Base-by-base conservation (phyloP, 2,888 invertebrate genomes). In the Autographa pulchrina region DNA sequence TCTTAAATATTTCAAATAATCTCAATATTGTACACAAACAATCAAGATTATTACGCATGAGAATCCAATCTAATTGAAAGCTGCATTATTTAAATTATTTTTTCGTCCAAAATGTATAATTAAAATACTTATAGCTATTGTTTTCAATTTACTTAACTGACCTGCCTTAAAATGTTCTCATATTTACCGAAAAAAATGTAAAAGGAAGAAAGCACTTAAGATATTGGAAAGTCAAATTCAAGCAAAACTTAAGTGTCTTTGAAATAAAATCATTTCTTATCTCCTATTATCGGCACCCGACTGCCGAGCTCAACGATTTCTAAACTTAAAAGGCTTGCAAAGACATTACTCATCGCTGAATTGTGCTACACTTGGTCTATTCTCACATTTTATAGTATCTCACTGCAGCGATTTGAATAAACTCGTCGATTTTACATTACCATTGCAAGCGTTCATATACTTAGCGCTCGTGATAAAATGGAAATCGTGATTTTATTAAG, bases 241-340 rank as follows among this genome's bases (percentile, higher is more conserved):
- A 48, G n/a, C 14, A 48, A 48, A 48, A 48, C 48, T n/a, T 48
- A 48, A 48, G n/a, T 48, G n/a, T n/a, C 48, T n/a, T 43, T 48
- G n/a, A n/a, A 48, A 48, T 48, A 48, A 48, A 48, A 48, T 48
- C 48, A 48, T 48, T 48, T 48, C 48, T 48, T 48, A 48, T 48
- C 48, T 48, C 0, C n/a, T 48, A 48, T 48, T 48, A 48, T 48
- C 48, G n/a, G n/a, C 48, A 1, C 1, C 38, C 48, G 48, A n/a
- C 48, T 48, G 48, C n/a, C 48, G 48, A 48, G 48, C 48, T 48
- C 48, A 48, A 48, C 48, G 48, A n/a, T 48, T 48, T 48, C 48
- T 48, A 48, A 48, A 48, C 48, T 48, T 48, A 48, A 48, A 48
- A 48, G 48, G 48, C 48, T 48, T 48, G 48, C 48, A 48, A 48